Evolutionary conservation across 2,797 vertebrate species (phyloP), one percentile per base, ranked within the genome.

Genomic region (Pygocentrus nattereri): DNA sequence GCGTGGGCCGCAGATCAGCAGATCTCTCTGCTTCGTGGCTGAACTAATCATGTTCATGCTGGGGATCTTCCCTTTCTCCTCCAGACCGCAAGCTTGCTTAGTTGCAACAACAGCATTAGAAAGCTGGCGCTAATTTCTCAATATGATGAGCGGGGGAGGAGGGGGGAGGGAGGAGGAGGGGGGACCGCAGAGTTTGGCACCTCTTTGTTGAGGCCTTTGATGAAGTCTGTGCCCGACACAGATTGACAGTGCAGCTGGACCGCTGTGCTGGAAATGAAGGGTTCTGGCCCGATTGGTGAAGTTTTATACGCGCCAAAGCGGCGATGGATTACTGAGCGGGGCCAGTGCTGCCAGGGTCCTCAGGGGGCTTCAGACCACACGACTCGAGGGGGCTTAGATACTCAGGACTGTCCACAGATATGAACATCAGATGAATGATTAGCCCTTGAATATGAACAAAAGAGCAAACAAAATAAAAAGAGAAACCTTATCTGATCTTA

Each of bases 1-100:
- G 56, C 47, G 58, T 78, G 58, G 74, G 62, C 30, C 25, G 54
- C 12, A 25, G 12, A 77, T 61, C 52, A 72, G 49, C 31, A 54
- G 19, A 15, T 61, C 1, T 61, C 34, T 76, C 10, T 72, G 38
- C 19, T 80, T 18, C 44, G 44, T 62, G 41, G 11, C 6, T 56
- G 31, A 80, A 27, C 27, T 73, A 34, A 18, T 38, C 31, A 70
- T 72, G 31, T 72, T 61, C 62, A 31, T 8, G 16, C 31, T 10
- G 16, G 62, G 25, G 38, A 68, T 56, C 12, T 68, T 74, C 34
- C 71, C 34, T 30, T 52, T 64, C 49, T 11, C 41, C 50, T 47
- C 11, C 30, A 59, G 18, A 70, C 47, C 54, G 5, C 21, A 70
- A 69, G 68, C 19, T 21, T 78, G 18, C 49, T 52, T 23, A 41